Conservation (phyloP, 1,140 invertebrate species). For the Euwallacea similis region DNA sequence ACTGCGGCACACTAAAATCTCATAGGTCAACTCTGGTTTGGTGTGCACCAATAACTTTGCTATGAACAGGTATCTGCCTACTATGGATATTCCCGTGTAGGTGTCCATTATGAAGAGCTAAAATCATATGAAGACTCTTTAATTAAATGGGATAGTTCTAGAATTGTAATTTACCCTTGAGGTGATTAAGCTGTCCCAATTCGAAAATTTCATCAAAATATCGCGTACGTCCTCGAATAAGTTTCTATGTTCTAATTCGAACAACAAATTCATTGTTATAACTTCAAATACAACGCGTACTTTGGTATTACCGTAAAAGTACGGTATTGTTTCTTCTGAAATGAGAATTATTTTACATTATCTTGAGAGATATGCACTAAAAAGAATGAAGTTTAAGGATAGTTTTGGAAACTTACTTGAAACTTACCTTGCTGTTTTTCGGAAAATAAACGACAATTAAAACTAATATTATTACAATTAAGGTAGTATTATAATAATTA, state of each 20-base stretch:
- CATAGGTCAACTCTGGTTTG: slow-evolving; percentile 31
- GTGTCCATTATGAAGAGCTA: slow-evolving; percentile 27
- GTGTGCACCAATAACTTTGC: slow-evolving; percentile 22
- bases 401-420: neutral
- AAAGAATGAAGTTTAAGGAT: neutral
- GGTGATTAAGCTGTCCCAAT: slow-evolving; percentile 41
- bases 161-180: slow-evolving; percentile 31
- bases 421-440: neutral
- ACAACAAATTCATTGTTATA: slow-evolving; percentile 37
- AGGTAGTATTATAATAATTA: no score
- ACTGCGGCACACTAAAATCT: slow-evolving; percentile 36
- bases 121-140: neutral
- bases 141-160: neutral
- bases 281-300: slow-evolving; percentile 36
- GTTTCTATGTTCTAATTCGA: slow-evolving; percentile 26
- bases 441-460: no score
- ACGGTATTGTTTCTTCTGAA: neutral
- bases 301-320: slow-evolving; percentile 14
- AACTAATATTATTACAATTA: no score
- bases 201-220: slow-evolving; percentile 28
- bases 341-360: no score
- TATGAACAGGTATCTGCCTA: slow-evolving; percentile 39
- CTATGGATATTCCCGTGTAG: slow-evolving; percentile 5
- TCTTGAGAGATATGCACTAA: neutral
- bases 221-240: slow-evolving; percentile 7